Evolutionary conservation across 2,113 vertebrate genomes (phyloP).

Genomic region (Oncorhynchus tshawytscha): DNA sequence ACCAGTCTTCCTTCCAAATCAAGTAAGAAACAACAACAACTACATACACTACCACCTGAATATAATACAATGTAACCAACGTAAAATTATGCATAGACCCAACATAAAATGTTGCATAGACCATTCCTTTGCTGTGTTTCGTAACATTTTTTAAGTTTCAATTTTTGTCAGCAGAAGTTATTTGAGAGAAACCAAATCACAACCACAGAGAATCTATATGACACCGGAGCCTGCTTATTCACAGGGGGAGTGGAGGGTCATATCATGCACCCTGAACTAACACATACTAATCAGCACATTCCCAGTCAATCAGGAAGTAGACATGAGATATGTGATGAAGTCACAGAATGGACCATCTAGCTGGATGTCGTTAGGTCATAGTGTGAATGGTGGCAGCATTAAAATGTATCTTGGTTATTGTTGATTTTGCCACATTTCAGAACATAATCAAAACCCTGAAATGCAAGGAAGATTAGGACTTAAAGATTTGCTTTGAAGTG

Average conservation of each 20-base stretch:
- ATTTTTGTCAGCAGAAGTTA: background rate
- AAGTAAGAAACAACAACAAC: too few relatives aligned
- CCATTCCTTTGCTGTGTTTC: too few relatives aligned
- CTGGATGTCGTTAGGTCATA: slow-evolving; percentile 3
- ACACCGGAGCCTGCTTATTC: slow-evolving; percentile 41
- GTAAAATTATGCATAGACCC: too few relatives aligned
- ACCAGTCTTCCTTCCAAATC: too few relatives aligned
- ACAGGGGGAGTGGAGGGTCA: slow-evolving; percentile 43
- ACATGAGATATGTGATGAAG: slow-evolving; percentile 45
- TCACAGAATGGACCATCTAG: slow-evolving; percentile 43
- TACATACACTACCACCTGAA: too few relatives aligned
- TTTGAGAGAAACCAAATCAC: too few relatives aligned
- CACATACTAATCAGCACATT: slow-evolving; percentile 55
- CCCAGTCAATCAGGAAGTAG: slow-evolving; percentile 36
- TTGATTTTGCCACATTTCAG: slow-evolving; percentile 17
- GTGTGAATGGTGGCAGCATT: slow-evolving; percentile 25
- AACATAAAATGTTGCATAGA: too few relatives aligned
- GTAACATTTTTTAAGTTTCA: too few relatives aligned
- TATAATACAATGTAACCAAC: too few relatives aligned
- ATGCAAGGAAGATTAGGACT: background rate
- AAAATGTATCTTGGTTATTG: slow-evolving; percentile 3
- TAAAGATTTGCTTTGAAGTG: too few relatives aligned
- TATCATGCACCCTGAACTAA: slow-evolving; percentile 48
- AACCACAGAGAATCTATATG: background rate
- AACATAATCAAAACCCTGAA: background rate